Conservation (phyloP, 2,113 vertebrate genomes). For the Meleagris gallopavo region DNA sequence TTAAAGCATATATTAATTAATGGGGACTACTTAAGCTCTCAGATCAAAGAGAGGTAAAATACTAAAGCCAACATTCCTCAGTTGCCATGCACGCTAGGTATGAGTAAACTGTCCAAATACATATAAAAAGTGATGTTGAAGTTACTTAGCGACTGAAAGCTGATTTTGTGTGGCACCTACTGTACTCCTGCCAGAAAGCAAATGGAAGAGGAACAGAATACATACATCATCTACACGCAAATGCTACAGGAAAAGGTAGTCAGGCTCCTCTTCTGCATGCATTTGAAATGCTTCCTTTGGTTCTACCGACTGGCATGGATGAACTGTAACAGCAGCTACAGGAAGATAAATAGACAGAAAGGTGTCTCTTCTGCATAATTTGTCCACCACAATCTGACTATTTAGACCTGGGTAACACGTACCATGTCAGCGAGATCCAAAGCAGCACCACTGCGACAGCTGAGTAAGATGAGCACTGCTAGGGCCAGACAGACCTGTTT, state of each 20-base stretch:
- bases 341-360: neutral
- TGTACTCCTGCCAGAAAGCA: neutral
- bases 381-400: fast-evolving
- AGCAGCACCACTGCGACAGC: neutral
- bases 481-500: fast-evolving
- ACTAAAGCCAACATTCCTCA: neutral
- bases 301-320: fast-evolving
- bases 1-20: neutral
- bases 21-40: neutral
- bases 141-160: neutral
- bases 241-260: fast-evolving
- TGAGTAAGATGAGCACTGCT: neutral
- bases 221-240: fast-evolving
- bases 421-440: fast-evolving
- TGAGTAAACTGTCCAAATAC: neutral
- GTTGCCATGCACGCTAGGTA: neutral
- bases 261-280: neutral
- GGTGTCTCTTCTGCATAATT: fast-evolving
- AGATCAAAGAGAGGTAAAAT: neutral
- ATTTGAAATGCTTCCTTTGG: neutral
- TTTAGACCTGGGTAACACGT: fast-evolving
- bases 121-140: neutral
- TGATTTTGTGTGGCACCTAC: neutral
- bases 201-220: fast-evolving
- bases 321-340: neutral